Conservation (phyloP, 2,113 vertebrate genomes). For the Capreolus pygargus region DNA sequence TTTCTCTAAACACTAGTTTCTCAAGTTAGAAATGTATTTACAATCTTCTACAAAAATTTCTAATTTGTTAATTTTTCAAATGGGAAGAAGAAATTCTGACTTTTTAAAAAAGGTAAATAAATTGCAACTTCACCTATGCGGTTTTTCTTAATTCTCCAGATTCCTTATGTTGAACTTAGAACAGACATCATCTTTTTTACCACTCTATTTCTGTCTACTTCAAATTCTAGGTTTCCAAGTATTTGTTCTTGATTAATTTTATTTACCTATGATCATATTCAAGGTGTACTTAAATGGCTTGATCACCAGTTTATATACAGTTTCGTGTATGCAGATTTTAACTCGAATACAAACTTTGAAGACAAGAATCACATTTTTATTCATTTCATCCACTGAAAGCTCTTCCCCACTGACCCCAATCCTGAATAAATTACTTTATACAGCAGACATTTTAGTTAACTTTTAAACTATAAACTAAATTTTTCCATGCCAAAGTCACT, state of each 20-base stretch:
- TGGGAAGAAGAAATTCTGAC: not conserved
- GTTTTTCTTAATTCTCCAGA: not conserved
- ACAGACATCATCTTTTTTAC: not conserved
- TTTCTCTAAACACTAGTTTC: not conserved
- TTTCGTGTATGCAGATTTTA: not conserved
- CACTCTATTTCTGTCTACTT: not conserved
- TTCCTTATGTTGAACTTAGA: not conserved
- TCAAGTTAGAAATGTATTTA: not conserved
- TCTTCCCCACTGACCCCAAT: not conserved
- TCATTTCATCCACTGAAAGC: not conserved
- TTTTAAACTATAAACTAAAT: not conserved
- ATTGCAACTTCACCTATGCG: not conserved
- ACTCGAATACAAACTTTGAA: not conserved
- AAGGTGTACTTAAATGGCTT: not conserved
- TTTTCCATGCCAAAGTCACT: not conserved
- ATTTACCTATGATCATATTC: not conserved
- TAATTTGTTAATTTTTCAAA: slow-evolving; percentile 8
- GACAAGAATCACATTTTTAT: not conserved
- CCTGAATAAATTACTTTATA: not conserved
- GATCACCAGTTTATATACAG: not conserved
- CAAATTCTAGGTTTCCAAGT: not conserved
- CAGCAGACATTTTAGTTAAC: not conserved
- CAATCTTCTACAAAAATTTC: not conserved
- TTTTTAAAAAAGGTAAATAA: not conserved
- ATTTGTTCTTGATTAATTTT: not conserved